Conservation (phyloP, 2,113 vertebrate species). For the Lycaon pictus region DNA sequence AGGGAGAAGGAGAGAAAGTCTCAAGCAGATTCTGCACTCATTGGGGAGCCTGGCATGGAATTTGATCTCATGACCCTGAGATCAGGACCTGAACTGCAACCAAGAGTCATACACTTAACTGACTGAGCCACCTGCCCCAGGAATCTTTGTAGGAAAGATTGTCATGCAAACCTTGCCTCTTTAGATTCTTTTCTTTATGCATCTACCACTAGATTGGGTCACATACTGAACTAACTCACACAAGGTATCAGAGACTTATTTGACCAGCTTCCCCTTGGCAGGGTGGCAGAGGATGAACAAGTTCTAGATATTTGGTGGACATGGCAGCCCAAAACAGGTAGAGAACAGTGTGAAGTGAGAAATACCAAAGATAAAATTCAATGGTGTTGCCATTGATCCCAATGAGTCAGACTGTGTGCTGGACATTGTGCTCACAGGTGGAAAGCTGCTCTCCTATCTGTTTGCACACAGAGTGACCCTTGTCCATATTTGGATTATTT, state of each 20-base stretch:
- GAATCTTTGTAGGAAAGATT: background rate
- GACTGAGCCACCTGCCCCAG: background rate
- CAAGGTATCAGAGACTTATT: background rate
- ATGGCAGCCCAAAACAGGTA: background rate
- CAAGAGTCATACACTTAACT: background rate
- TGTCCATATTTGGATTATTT: background rate
- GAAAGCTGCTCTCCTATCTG: background rate
- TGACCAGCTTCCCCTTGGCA: background rate
- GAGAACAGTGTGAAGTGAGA: background rate
- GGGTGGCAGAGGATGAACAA: background rate
- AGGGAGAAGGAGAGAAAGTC: background rate
- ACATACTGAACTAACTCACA: background rate
- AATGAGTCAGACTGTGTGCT: background rate
- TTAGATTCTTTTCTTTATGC: background rate
- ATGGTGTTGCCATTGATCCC: background rate
- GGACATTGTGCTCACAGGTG: rapidly evolving
- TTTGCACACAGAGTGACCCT: background rate
- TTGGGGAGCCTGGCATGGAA: background rate
- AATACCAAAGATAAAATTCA: background rate
- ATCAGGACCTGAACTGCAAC: background rate
- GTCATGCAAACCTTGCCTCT: background rate
- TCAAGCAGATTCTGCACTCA: background rate
- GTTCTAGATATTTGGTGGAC: background rate
- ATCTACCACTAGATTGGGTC: background rate
- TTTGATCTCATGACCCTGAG: background rate